A percentile compares a stretch with the other conserved stretches of the same genome.
phyloP scores from a whole-genome alignment of 2,113 vertebrate genomes.

The Sminthopsis crassicaudata region DNA sequence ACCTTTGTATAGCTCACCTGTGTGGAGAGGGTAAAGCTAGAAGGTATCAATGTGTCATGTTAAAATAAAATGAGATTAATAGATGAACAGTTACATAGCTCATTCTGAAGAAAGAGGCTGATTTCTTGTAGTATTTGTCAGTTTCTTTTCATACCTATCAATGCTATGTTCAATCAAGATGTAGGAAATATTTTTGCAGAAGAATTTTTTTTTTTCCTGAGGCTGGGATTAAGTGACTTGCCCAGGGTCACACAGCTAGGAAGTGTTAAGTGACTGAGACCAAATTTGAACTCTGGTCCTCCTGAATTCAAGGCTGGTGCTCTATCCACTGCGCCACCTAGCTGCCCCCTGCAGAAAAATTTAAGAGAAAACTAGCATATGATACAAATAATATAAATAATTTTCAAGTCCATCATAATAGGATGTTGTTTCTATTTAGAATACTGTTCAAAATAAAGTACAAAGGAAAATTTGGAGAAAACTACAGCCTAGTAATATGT shows the following conservation, averaged over 20 bases:
- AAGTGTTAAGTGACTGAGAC: too few relatives aligned
- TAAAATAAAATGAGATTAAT: not conserved
- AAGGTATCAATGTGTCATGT: conserved; percentile 16
- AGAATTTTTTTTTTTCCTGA: too few relatives aligned
- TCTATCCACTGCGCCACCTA: too few relatives aligned
- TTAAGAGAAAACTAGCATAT: conserved; percentile 8
- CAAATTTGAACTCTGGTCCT: too few relatives aligned
- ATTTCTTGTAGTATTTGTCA: not conserved
- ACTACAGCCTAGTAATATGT: not conserved
- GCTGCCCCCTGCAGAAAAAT: not conserved
- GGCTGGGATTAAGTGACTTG: too few relatives aligned
- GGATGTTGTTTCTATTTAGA: conserved; percentile 6
- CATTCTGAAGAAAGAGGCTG: not conserved
- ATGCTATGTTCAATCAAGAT: not conserved
- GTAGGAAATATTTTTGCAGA: not conserved
- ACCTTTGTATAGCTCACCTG: not conserved
- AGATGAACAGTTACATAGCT: not conserved
- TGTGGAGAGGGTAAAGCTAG: conserved; percentile 3
- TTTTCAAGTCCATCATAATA: conserved; percentile 19
- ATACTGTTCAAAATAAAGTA: conserved; percentile 3
- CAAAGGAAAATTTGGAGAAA: conserved; percentile 32
- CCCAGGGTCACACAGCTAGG: too few relatives aligned
- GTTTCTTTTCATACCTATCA: not conserved
- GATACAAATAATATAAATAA: conserved; percentile 36
- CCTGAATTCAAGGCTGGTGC: too few relatives aligned